A percentile compares a stretch with the other conserved stretches of the same genome.
Conservation (phyloP, 2,113 vertebrate genomes). For the Ammodytes dubius region DNA sequence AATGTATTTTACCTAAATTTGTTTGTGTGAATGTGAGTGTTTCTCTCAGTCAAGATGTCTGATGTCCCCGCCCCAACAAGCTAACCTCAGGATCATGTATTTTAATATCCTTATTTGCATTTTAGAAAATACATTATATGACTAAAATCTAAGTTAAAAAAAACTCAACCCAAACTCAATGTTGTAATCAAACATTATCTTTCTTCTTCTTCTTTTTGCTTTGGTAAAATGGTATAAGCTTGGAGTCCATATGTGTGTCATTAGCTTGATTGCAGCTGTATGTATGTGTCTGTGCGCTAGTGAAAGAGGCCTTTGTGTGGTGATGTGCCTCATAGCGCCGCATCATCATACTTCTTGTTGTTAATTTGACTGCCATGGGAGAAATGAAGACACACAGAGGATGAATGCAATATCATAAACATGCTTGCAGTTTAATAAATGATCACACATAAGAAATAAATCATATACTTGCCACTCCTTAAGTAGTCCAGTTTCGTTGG, state of each 20-base stretch:
- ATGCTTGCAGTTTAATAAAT: background rate
- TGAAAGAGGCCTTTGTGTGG: constrained; percentile 37
- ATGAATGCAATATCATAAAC: background rate
- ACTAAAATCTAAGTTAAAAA: background rate
- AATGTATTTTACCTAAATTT: background rate
- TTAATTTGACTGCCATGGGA: constrained; percentile 46
- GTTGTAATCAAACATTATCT: background rate
- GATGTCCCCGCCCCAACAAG: background rate
- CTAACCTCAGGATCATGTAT: background rate
- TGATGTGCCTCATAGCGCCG: constrained; percentile 20
- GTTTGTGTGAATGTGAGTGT: background rate
- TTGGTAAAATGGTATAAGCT: constrained; percentile 6
- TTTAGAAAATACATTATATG: background rate
- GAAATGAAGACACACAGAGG: constrained; percentile 12
- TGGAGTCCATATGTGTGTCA: constrained; percentile 61
- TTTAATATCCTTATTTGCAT: too few relatives aligned
- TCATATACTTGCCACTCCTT: background rate
- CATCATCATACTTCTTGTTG: constrained; percentile 31
- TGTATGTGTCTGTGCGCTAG: constrained; percentile 38
- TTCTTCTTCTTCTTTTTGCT: background rate
- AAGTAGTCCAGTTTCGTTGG: background rate
- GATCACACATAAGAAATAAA: background rate
- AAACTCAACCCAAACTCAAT: background rate
- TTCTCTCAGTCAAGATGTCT: background rate
- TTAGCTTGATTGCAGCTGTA: constrained; percentile 61